phyloP scores from a whole-genome alignment of 2,797 vertebrate genomes.

The Dipus sagitta region DNA sequence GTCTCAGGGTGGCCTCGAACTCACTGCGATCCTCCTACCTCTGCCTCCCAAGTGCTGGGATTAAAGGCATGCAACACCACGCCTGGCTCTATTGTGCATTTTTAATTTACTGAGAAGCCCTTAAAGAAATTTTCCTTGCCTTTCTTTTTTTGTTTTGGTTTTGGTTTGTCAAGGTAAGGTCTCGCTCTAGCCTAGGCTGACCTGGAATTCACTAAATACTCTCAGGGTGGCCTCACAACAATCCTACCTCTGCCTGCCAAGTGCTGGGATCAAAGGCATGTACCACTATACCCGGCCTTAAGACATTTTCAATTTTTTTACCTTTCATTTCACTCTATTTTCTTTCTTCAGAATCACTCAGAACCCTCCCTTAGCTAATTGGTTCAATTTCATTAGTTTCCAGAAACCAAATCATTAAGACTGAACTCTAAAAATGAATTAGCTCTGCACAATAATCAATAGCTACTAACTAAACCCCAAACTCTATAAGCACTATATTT shows the following conservation, averaged over 20 bases:
- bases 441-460: slow-evolving; percentile 15
- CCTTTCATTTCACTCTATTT: slow-evolving; percentile 59
- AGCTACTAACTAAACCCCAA: slow-evolving; percentile 63
- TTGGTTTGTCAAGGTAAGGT: no score
- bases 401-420: slow-evolving; percentile 17
- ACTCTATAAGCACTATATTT: background rate
- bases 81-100: background rate
- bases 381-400: slow-evolving; percentile 11
- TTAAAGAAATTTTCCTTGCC: slow-evolving; percentile 66
- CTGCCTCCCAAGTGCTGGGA: no score
- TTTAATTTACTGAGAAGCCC: slow-evolving; percentile 41
- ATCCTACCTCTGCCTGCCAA: no score
- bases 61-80: no score
- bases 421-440: slow-evolving; percentile 44
- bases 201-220: no score
- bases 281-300: no score
- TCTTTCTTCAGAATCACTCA: slow-evolving; percentile 42
- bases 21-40: no score
- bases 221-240: no score
- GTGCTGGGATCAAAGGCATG: no score
- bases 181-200: no score
- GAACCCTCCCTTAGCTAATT: background rate
- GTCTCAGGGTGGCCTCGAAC: no score
- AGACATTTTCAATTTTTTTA: background rate
- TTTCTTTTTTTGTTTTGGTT: no score